Percentiles rank a stretch among this genome's conserved stretches.
Conservation (phyloP, 2,113 vertebrate species). For the Sigmodon hispidus region DNA sequence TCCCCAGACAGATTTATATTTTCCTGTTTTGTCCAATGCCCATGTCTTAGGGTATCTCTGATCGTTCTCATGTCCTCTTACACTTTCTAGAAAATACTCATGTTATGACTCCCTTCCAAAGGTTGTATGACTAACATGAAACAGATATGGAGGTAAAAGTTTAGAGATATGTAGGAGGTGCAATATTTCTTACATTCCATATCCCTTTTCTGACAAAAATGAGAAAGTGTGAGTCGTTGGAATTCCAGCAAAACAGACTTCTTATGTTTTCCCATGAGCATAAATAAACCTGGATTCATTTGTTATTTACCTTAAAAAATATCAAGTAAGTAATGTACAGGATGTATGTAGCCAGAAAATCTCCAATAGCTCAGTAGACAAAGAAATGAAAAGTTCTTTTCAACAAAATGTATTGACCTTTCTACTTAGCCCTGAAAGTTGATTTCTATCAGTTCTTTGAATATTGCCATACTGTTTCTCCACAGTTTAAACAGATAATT, state of each 20-base stretch:
- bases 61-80: neutral
- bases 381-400: conserved; percentile 3
- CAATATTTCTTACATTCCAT: neutral
- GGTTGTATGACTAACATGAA: neutral
- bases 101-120: neutral
- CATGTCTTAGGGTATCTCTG: conserved; percentile 15
- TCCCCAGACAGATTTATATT: neutral
- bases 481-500: conserved; percentile 49
- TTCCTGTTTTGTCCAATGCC: neutral
- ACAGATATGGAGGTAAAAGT: neutral
- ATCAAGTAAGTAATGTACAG: neutral
- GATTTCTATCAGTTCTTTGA: neutral
- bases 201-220: neutral
- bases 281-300: neutral
- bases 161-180: neutral
- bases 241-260: neutral
- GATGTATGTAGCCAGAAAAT: neutral
- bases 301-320: conserved; percentile 24
- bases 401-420: neutral
- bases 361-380: neutral
- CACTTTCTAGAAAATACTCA: neutral
- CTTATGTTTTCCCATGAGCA: neutral
- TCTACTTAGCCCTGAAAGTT: conserved; percentile 3
- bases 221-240: neutral
- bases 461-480: neutral